Conservation (phyloP, 2,113 vertebrate species). For the Zootoca vivipara region DNA sequence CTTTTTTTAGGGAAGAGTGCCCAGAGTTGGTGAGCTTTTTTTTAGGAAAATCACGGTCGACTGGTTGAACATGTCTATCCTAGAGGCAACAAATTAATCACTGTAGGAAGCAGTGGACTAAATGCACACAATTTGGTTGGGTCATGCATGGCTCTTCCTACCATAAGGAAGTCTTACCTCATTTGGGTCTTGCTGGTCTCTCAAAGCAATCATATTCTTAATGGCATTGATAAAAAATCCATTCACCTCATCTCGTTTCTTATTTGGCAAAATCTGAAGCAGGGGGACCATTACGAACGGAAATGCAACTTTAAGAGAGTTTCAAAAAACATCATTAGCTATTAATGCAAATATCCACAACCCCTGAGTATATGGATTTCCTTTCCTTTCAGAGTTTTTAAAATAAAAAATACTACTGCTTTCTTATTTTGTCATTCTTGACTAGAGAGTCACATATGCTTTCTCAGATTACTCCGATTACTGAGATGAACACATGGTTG, state of each 20-base stretch:
- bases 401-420: not conserved
- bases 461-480: not conserved
- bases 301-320: slow-evolving; percentile 84
- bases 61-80: no score
- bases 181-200: slow-evolving; percentile 83
- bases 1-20: no score
- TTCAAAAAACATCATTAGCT: slow-evolving; percentile 43
- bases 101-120: not conserved
- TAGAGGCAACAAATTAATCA: no score
- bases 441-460: not conserved
- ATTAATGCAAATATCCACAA: slow-evolving; percentile 9
- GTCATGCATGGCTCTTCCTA: not conserved
- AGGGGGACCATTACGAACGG: slow-evolving; percentile 86
- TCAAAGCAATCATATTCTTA: slow-evolving; percentile 83
- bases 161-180: slow-evolving; percentile 79
- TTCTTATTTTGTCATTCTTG: not conserved
- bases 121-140: not conserved
- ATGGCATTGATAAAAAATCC: slow-evolving; percentile 86
- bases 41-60: no score
- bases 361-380: not conserved
- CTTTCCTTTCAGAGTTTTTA: not conserved
- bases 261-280: slow-evolving; percentile 80
- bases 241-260: slow-evolving; percentile 83
- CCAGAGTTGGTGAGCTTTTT: no score
- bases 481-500: not conserved